Evolutionary conservation across 2,888 invertebrate species (phyloP).

Genomic region (Dioctria rufipes): DNA sequence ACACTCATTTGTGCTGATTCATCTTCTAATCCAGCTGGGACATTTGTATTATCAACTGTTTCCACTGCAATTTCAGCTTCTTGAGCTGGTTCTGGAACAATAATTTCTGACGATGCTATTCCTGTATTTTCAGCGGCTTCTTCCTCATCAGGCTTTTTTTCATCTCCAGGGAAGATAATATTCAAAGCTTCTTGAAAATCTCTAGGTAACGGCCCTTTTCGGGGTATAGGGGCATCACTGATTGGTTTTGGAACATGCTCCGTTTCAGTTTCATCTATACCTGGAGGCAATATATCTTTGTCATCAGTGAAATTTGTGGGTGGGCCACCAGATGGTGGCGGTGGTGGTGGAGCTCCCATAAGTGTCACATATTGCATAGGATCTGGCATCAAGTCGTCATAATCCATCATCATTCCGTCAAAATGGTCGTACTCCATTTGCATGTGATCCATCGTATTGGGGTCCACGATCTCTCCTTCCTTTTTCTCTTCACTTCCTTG

Average conservation of each 20-base stretch:
- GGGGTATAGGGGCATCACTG: conserved; percentile 69
- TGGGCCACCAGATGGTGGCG: conserved; percentile 67
- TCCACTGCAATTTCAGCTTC: neutral
- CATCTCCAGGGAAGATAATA: conserved; percentile 75
- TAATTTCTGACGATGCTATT: neutral
- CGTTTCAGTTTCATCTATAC: conserved; percentile 69
- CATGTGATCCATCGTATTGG: conserved; percentile 25
- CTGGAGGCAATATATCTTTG: conserved; percentile 69
- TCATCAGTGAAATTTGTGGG: conserved; percentile 56
- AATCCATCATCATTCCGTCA: conserved; percentile 70
- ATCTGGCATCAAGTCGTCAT: conserved; percentile 71
- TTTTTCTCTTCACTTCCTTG: conserved; percentile 61
- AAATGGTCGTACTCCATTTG: conserved; percentile 67
- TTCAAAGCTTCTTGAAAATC: conserved; percentile 76
- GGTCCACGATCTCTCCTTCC: conserved; percentile 58
- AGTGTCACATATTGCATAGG: conserved; percentile 70
- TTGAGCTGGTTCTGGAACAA: neutral
- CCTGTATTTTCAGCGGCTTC: conserved; percentile 23
- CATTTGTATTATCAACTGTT: neutral
- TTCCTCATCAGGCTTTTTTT: conserved; percentile 67
- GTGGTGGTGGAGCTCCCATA: conserved; percentile 69
- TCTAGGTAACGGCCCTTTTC: conserved; percentile 73
- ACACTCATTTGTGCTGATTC: conserved; percentile 65
- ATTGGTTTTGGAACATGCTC: conserved; percentile 71
- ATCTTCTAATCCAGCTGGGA: conserved; percentile 56